A percentile compares a stretch with the other conserved stretches of the same genome.
phyloP scores from a whole-genome alignment of 2,888 invertebrate genomes.

The Sipunculus nudus region DNA sequence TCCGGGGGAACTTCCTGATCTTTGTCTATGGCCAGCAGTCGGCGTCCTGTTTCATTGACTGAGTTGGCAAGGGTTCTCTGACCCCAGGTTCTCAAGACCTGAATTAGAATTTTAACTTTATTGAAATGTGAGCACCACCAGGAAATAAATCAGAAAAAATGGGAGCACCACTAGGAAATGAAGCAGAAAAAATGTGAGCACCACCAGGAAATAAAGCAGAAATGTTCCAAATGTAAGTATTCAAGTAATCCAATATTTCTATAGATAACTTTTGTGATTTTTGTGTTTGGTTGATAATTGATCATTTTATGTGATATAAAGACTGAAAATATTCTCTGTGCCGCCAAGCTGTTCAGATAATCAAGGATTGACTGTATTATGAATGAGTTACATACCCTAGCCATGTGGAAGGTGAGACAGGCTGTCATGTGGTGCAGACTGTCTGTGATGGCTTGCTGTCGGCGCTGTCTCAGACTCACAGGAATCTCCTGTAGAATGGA shows the following conservation, averaged over 20 bases:
- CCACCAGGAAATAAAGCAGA: too few species aligned
- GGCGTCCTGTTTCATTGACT: constrained; percentile 59
- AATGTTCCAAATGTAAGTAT: too few species aligned
- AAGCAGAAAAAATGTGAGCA: too few species aligned
- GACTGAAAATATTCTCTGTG: too few species aligned
- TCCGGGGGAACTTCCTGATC: constrained; percentile 20
- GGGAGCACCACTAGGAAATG: too few species aligned
- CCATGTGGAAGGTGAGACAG: constrained; percentile 62
- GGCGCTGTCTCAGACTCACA: constrained; percentile 53
- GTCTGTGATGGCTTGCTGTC: constrained; percentile 54
- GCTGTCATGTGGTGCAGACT: constrained; percentile 66
- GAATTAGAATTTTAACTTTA: not conserved
- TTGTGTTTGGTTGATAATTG: too few species aligned
- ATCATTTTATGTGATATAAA: too few species aligned
- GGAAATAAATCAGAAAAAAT: too few species aligned
- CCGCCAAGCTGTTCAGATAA: too few species aligned
- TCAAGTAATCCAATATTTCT: too few species aligned
- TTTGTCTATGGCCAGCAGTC: constrained; percentile 46
- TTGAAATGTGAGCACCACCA: not conserved
- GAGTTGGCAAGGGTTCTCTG: constrained; percentile 57
- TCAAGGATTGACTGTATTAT: too few species aligned
- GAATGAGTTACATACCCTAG: constrained; percentile 60
- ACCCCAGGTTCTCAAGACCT: constrained; percentile 61
- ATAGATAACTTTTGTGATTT: too few species aligned
- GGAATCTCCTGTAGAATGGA: constrained; percentile 63